Conservation (phyloP, 2,888 invertebrate genomes). For the Euplagia quadripunctaria region DNA sequence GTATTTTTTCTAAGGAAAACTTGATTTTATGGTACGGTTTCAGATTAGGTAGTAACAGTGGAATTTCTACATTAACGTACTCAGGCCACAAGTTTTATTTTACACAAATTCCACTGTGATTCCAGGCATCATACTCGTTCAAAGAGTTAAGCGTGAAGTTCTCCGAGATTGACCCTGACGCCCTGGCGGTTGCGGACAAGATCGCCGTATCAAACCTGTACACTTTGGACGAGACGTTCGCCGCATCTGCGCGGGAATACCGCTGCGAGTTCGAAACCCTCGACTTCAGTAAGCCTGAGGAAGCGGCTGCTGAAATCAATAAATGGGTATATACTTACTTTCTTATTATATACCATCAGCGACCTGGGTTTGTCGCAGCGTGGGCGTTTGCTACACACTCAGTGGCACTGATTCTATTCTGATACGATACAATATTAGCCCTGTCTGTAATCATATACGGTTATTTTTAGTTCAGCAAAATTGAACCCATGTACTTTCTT, state of each 20-base stretch:
- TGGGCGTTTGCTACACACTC: too few relatives aligned
- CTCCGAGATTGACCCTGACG: slow-evolving; percentile 55
- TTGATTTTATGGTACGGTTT: too few relatives aligned
- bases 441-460: too few relatives aligned
- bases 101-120: slow-evolving; percentile 4
- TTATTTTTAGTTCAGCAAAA: not conserved
- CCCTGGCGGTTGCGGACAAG: slow-evolving; percentile 64
- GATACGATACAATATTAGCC: too few relatives aligned
- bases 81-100: not conserved
- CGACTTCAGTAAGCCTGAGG: slow-evolving; percentile 50
- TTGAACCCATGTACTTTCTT: too few relatives aligned
- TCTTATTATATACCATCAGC: too few relatives aligned
- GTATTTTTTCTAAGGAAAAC: too few relatives aligned
- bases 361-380: too few relatives aligned
- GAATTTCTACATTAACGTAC: not conserved
- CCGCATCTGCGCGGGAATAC: slow-evolving; percentile 46
- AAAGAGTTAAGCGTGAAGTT: slow-evolving; percentile 53
- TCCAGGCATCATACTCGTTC: slow-evolving; percentile 57
- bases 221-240: slow-evolving; percentile 52
- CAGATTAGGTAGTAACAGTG: too few relatives aligned
- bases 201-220: slow-evolving; percentile 56
- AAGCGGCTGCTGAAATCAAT: slow-evolving; percentile 57
- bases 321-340: slow-evolving; percentile 28
- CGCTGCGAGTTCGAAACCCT: slow-evolving; percentile 57
- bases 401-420: too few relatives aligned